Evolutionary conservation across 2,113 vertebrate species (phyloP), one percentile per base, ranked within the genome.

Genomic region (Microtus ochrogaster): DNA sequence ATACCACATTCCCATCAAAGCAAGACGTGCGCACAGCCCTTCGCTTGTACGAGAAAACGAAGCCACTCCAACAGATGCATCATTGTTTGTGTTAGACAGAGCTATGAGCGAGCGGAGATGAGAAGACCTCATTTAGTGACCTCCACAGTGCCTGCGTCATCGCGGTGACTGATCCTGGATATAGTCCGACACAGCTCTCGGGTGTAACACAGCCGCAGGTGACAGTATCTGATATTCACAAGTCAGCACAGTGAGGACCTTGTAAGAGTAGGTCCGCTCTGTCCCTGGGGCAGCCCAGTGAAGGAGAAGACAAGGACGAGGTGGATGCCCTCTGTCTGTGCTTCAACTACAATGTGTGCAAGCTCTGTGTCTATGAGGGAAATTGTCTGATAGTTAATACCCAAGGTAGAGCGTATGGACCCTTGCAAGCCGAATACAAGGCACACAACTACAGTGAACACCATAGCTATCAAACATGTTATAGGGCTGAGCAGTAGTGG

Each of bases 1-100:
- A 95, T 74, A 55, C 91, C 97, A 28, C 9, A 84, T 63, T 97
- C 95, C 41, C 91, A 87, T 79, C 85, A 65, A 92, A 94, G 36
- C 89, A n/a, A 94, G 10, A 78, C 24, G 30, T 21, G 26, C 17
- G 19, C 26, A 26, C 5, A 19, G 83, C 68, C 89, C 73, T 96
- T 33, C 10, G 0, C 66, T 74, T 21, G 16, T 41, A 33, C 0
- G 52, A 44, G 17, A 66, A 14, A 72, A 77, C 9, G 87, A 94
- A 96, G 89, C 58, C 14, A 28, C 77, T 74, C 88, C 90, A 16
- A 76, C 61, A 97, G 86, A 96, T 0, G 0, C 17, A 12, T 36
- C 73, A 39, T 93, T 94, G 63, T 95, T 89, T 63, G 68, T n/a
- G 2, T 63, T 22, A 85, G 70, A 52, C 24, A 61, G 33, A 94